These are phyloP conservation scores for Camponotus pennsylvanicus DNA, from an alignment of 1,140 invertebrate genomes.

Conservation along the genomic window DNA sequence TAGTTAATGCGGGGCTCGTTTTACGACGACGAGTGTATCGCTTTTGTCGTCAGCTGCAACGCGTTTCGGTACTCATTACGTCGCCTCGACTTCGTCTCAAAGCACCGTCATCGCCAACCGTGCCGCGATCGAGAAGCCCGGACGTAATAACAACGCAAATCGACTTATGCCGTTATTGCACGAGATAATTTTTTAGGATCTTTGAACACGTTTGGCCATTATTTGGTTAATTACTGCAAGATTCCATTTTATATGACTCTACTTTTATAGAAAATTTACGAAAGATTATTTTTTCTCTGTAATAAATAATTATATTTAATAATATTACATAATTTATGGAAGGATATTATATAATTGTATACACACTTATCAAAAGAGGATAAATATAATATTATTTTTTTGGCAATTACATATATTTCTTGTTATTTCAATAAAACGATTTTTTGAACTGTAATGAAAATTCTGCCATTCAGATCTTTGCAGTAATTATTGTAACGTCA, in stretches of 20 bases:
- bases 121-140: conserved; percentile 19
- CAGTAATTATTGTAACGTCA: no score
- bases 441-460: not conserved
- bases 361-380: no score
- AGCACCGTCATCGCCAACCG: conserved; percentile 28
- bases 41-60: conserved; percentile 59
- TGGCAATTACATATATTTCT: not conserved
- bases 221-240: not conserved
- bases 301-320: not conserved
- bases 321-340: not conserved
- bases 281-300: not conserved
- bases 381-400: not conserved
- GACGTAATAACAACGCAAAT: conserved; percentile 30
- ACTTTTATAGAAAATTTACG: not conserved
- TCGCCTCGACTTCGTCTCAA: conserved; percentile 51
- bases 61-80: conserved; percentile 53
- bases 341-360: conserved; percentile 1
- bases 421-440: not conserved
- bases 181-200: conserved; percentile 20
- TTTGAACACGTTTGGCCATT: not conserved
- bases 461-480: no score
- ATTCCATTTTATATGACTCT: not conserved
- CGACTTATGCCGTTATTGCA: conserved; percentile 27
- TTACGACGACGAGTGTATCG: conserved; percentile 56
- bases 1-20: conserved; percentile 59